Evolutionary conservation across 2,888 invertebrate genomes (phyloP), one percentile per base, ranked within the genome.

Genomic region (Fragum sueziense): DNA sequence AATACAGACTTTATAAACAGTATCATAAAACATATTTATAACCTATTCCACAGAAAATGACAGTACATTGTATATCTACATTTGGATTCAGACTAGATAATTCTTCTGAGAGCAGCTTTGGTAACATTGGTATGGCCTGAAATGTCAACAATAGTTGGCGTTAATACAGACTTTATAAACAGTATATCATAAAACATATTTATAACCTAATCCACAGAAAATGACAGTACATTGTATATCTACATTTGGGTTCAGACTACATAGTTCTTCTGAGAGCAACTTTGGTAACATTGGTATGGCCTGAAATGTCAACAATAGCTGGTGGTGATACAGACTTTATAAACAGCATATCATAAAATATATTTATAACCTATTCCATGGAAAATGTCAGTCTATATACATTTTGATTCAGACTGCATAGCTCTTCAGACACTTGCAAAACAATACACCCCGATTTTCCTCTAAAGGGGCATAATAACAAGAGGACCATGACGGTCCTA

Each of bases 121-220:
- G 99, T 84, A 99, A 94, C 99, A 99, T 99, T 82, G 98, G 98
- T 89, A 97, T 96, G 1, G 97, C 95, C 94, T 95, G 86, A 20
- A 84, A 47, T 9, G n/a, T n/a, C n/a, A n/a, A n/a, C n/a, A n/a
- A n/a, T n/a, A n/a, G n/a, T n/a, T n/a, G n/a, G n/a, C n/a, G n/a
- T n/a, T n/a, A n/a, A n/a, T n/a, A n/a, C n/a, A n/a, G n/a, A n/a
- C n/a, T n/a, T n/a, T n/a, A n/a, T n/a, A n/a, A n/a, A n/a, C n/a
- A n/a, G n/a, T n/a, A n/a, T n/a, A n/a, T n/a, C n/a, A n/a, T n/a
- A n/a, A n/a, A n/a, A n/a, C n/a, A n/a, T n/a, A n/a, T n/a, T n/a
- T n/a, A n/a, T n/a, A n/a, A n/a, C n/a, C n/a, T n/a, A n/a, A n/a
- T 98, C 96, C 0, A 98, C 97, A 0, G 98, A 98, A 93, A 98